These are phyloP conservation scores for Calliphora vicina DNA, from an alignment of 1,140 invertebrate genomes.

Conservation along the genomic window DNA sequence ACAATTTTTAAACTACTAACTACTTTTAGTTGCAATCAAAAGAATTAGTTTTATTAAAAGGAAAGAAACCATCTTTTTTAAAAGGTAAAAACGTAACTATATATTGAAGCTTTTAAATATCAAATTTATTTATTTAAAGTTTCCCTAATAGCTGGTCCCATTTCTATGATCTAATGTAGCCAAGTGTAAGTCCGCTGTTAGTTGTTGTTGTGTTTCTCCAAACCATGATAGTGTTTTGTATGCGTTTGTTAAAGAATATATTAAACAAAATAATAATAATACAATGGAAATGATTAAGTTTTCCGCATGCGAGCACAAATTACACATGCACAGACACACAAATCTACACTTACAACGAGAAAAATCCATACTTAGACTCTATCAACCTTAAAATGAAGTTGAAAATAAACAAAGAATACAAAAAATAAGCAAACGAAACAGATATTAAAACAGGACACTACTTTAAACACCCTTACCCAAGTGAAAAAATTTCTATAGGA, in stretches of 20 bases:
- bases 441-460: not conserved
- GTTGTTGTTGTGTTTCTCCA: not conserved
- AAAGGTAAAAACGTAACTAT: no score
- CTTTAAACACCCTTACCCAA: not conserved
- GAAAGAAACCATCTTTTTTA: no score
- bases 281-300: constrained; percentile 38
- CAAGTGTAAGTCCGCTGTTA: not conserved
- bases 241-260: not conserved
- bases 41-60: no score
- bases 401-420: not conserved
- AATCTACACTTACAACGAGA: not conserved
- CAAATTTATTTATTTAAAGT: no score
- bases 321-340: constrained; percentile 5
- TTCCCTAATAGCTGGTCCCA: not conserved
- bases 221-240: not conserved
- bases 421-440: not conserved
- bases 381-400: not conserved
- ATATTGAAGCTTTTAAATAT: no score
- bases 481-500: not conserved
- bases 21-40: no score
- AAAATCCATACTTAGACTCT: not conserved
- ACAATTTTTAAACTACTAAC: no score
- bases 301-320: constrained; percentile 37
- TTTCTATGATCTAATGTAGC: not conserved
- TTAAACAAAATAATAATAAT: constrained; percentile 35